Evolutionary conservation across 2,888 invertebrate species (phyloP).

Genomic region (Hirtodrosophila duncani): DNA sequence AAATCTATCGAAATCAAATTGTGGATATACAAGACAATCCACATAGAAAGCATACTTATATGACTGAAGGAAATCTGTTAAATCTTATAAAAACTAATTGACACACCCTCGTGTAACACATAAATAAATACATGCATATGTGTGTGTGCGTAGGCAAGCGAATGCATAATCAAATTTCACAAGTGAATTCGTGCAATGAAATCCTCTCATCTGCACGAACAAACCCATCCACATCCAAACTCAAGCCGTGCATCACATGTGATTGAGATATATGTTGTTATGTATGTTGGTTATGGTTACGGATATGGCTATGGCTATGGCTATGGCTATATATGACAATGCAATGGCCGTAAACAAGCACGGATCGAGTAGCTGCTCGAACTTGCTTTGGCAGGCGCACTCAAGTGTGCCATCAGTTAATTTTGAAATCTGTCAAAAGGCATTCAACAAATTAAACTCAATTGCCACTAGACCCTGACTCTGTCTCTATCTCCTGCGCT

Average conservation of each 20-base stretch:
- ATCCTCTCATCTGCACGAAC: conserved; percentile 47
- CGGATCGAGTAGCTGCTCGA: conserved; percentile 26
- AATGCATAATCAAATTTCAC: conserved; percentile 53
- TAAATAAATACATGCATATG: conserved; percentile 6
- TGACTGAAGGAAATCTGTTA: too few relatives aligned
- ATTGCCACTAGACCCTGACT: conserved; percentile 55
- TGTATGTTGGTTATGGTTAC: too few relatives aligned
- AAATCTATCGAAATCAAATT: too few relatives aligned
- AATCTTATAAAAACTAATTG: too few relatives aligned
- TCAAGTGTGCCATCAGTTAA: conserved; percentile 66
- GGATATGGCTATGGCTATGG: too few relatives aligned
- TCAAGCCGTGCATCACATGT: too few relatives aligned
- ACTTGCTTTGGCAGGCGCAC: conserved; percentile 41
- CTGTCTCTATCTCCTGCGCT: not conserved
- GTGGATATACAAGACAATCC: too few relatives aligned
- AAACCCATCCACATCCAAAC: too few relatives aligned
- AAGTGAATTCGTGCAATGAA: conserved; percentile 49
- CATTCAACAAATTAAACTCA: conserved; percentile 72
- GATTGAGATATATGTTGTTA: too few relatives aligned
- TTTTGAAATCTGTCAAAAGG: conserved; percentile 71
- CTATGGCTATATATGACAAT: too few relatives aligned
- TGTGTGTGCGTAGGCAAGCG: conserved; percentile 9
- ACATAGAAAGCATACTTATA: too few relatives aligned
- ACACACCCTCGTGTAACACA: too few relatives aligned
- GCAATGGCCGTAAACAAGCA: conserved; percentile 2